Conservation (phyloP, 2,797 vertebrate genomes). For the Knipowitschia caucasica region DNA sequence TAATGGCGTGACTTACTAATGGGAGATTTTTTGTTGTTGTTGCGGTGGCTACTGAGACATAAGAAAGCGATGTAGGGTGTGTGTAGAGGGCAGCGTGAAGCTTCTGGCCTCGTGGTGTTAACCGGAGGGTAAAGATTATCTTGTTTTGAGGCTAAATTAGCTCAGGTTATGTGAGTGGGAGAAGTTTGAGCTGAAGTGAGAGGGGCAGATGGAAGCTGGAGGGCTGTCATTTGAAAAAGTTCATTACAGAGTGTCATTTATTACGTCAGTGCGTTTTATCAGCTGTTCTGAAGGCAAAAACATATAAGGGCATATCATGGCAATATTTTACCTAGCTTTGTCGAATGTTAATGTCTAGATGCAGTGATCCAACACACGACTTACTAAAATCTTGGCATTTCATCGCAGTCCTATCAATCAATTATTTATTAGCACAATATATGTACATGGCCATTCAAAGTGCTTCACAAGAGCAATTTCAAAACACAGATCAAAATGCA, state of each 20-base stretch:
- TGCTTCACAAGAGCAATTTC: too few relatives aligned
- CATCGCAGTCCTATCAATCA: too few relatives aligned
- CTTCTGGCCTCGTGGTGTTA: slow-evolving; percentile 9
- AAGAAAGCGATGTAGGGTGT: slow-evolving; percentile 12
- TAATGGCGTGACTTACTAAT: slow-evolving; percentile 35
- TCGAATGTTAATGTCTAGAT: too few relatives aligned
- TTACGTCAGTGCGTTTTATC: background rate
- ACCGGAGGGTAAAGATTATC: too few relatives aligned
- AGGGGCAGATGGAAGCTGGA: slow-evolving; percentile 15
- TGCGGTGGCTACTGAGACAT: slow-evolving; percentile 16
- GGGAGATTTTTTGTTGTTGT: slow-evolving; percentile 22
- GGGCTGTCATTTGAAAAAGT: slow-evolving; percentile 4
- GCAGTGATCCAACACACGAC: too few relatives aligned
- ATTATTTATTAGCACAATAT: too few relatives aligned
- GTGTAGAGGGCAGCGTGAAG: slow-evolving; percentile 3
- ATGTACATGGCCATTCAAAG: too few relatives aligned
- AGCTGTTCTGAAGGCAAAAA: background rate
- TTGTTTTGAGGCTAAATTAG: slow-evolving; percentile 1
- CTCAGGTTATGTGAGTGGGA: slow-evolving; percentile 5
- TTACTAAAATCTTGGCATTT: too few relatives aligned
- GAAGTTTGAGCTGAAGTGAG: slow-evolving; percentile 3
- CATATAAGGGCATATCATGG: background rate
- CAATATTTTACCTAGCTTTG: background rate
- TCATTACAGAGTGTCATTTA: background rate
- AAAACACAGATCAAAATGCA: too few relatives aligned